Evolutionary conservation across 2,888 invertebrate species (phyloP).

Genomic region (Dicyrtomina minuta): DNA sequence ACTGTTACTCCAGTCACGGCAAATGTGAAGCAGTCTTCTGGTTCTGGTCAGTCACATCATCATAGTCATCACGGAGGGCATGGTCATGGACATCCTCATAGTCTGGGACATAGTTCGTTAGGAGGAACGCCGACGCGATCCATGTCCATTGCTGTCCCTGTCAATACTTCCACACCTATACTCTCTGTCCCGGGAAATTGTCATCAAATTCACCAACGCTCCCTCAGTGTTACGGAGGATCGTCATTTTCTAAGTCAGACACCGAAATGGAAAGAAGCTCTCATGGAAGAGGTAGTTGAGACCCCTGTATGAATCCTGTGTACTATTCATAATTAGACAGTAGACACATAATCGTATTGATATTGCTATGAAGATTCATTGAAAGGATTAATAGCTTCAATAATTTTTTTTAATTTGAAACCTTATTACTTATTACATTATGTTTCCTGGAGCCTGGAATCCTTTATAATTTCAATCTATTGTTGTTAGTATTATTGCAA

Average conservation of each 20-base stretch:
- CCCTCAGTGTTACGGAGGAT: slow-evolving; percentile 18
- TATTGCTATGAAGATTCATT: no score
- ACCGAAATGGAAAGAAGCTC: slow-evolving; percentile 53
- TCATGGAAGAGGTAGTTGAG: slow-evolving; percentile 66
- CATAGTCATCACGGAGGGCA: background rate
- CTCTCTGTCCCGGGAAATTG: slow-evolving; percentile 36
- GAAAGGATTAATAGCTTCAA: no score
- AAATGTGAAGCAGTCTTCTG: no score
- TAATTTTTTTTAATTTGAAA: no score
- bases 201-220: slow-evolving; percentile 36
- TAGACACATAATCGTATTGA: no score
- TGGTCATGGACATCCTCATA: background rate
- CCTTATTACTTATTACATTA: no score
- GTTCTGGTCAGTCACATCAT: background rate
- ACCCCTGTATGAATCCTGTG: slow-evolving; percentile 65
- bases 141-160: slow-evolving; percentile 57
- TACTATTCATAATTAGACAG: no score
- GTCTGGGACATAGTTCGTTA: background rate
- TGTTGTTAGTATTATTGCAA: no score
- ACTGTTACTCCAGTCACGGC: no score
- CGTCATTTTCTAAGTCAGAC: slow-evolving; percentile 24
- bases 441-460: no score
- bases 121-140: slow-evolving; percentile 15
- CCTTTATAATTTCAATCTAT: no score
- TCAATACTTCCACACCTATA: slow-evolving; percentile 46